Evolutionary conservation across 2,888 invertebrate species (phyloP), one percentile per base, ranked within the genome.

Genomic region (Dynastes tityus): DNA sequence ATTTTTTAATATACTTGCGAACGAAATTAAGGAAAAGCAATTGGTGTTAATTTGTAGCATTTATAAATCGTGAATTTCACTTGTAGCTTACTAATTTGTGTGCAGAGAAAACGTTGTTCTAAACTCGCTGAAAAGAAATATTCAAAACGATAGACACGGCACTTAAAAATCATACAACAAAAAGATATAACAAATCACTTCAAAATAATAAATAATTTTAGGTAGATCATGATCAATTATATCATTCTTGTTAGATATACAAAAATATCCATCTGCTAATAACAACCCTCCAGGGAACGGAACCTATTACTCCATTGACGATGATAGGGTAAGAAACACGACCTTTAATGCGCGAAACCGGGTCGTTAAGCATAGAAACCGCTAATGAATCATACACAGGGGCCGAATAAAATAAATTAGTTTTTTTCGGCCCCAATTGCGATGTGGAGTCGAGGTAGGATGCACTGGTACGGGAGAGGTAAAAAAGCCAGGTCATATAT

Each of bases 391-490:
- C 82, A 83, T 82, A 84, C 84, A 82, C 84, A 80, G 82, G 83
- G 83, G 84, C 82, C 83, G 80, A 84, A 84, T 84, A 83, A 84
- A 84, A 84, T 83, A 84, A 84, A 84, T 84, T 84, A 83, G 81
- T 75, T 81, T 80, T 82, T 83, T 82, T 83, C 81, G 79, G 77
- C 78, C 79, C 79, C 79, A 79, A 75, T 76, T 67, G 77, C 75
- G 63, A 78, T 65, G 32, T 32, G 40, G 16, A 53, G 37, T 65
- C 65, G 65, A 13, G 58, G 58, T 55, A n/a, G n/a, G 55, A n/a
- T 8, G 58, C 51, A 22, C 13, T 27, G 49, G 67, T 68, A 16
- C 67, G 27, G n/a, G 8, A 16, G 40, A 45, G 40, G 22, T 5
- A 13, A 68, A 68, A 79, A 83, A 83, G 84, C 81, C 81, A 82